A percentile compares a stretch with the other conserved stretches of the same genome.
These are phyloP conservation scores for Anser brachyrhynchus DNA, from an alignment of 2,113 vertebrate species.

Conservation along the genomic window DNA sequence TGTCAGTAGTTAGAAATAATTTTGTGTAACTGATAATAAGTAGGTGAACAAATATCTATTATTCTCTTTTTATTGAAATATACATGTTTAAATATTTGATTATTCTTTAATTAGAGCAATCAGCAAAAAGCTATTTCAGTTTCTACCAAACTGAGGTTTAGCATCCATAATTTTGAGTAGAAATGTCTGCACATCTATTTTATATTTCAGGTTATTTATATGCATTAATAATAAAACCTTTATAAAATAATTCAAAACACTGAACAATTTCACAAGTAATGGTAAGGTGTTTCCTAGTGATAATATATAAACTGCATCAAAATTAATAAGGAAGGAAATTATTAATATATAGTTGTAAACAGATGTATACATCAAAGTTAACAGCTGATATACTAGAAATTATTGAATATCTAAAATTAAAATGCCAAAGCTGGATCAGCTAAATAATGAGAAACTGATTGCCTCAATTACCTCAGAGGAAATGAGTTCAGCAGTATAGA, in stretches of 20 bases:
- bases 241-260: background rate
- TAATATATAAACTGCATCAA: conserved; percentile 16
- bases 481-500: conserved; percentile 69
- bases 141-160: background rate
- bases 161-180: background rate
- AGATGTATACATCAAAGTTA: conserved; percentile 52
- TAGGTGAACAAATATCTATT: background rate
- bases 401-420: conserved; percentile 76
- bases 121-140: background rate
- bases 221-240: background rate
- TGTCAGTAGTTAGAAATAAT: background rate
- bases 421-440: conserved; percentile 67
- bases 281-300: background rate
- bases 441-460: conserved; percentile 74
- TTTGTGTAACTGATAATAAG: background rate
- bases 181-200: background rate
- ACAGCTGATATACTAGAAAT: conserved; percentile 65
- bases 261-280: background rate
- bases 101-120: background rate
- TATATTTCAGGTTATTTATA: background rate
- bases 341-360: conserved; percentile 36
- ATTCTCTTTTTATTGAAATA: background rate
- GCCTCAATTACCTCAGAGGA: conserved; percentile 69
- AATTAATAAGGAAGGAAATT: conserved; percentile 14
- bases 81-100: background rate